Base-by-base conservation (phyloP, 2,888 invertebrate species). In the Hypsopygia costalis region DNA sequence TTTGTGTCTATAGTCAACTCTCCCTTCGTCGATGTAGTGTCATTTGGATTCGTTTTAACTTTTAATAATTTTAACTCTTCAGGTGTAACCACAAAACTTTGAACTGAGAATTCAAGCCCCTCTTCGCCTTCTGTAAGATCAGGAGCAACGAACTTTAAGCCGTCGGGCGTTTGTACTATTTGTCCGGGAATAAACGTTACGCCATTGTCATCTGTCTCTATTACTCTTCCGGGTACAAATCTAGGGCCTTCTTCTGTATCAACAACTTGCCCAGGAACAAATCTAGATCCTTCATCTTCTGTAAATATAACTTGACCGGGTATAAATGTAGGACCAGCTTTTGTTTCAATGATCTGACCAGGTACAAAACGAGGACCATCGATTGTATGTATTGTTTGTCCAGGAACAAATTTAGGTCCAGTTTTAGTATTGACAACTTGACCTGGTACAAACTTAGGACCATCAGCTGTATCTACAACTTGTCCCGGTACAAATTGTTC, bases 131-230 rank as follows among this genome's bases (percentile, higher is more conserved):
- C 92, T 6, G 89, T 91, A 2, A 93, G 78, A 61, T 93, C 93
- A 11, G 93, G 93, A 0, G 93, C 93, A 3, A 93, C 91, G 60
- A 93, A 93, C 47, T 91, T 91, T 1, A 92, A 86, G 0, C 94
- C 94, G 62, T 91, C 92, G 30, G 92, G 92, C 11, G 94, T 94
- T 67, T 93, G 91, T 22, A 95, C 90, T 6, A 94, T 94, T 82
- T 94, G 94, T 0, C 95, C 95, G 4, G 95, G 94, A 3, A 95
- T 92, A 71, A 95, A 95, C 40, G 93, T 93, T 1, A 94, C 90
- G 12, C 92, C 91, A 10, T 94, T 92, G 34, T 91, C 91, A 41
- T 93, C 93, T 0, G 93, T 93, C 61, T 93, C 92, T 33, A 94
- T 90, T 35, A 93, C 93, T 80, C 94, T 92, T 0, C 95, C 94